Percentiles rank a stretch among this genome's conserved stretches.
Conservation (phyloP, 2,888 invertebrate genomes). For the Tetramorium bicarinatum region DNA sequence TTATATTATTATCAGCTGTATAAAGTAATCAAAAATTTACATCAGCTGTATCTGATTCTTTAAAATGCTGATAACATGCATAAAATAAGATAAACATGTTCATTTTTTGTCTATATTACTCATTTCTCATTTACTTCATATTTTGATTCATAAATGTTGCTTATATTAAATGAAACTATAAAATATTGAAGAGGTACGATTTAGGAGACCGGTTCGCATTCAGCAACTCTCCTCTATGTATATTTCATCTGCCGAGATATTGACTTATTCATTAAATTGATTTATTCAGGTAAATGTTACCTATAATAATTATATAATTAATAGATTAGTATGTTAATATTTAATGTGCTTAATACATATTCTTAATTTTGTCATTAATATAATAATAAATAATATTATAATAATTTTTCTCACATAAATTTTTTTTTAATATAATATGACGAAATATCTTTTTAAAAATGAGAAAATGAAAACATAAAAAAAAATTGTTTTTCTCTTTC, state of each 20-base stretch:
- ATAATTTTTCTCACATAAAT: neutral
- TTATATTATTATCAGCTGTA: too few species aligned
- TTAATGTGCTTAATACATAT: slow-evolving; percentile 1
- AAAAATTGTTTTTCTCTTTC: neutral
- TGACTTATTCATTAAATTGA: neutral
- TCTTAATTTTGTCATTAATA: neutral
- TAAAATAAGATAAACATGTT: too few species aligned
- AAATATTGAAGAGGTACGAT: too few species aligned
- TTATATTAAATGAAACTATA: too few species aligned
- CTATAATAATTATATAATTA: neutral
- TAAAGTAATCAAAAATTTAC: too few species aligned
- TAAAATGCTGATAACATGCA: too few species aligned
- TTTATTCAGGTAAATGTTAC: slow-evolving; percentile 4
- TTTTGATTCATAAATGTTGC: too few species aligned
- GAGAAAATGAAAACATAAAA: neutral
- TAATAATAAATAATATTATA: neutral
- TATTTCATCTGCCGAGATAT: neutral
- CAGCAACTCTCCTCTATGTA: too few species aligned
- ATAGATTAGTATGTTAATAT: slow-evolving; percentile 12
- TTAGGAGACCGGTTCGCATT: too few species aligned
- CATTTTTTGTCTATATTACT: too few species aligned
- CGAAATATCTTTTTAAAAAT: neutral
- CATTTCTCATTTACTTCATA: too few species aligned
- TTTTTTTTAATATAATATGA: neutral
- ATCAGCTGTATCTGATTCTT: too few species aligned